Percentiles rank a stretch among this genome's conserved stretches.
These are phyloP conservation scores for Cheiracanthium punctorium DNA, from an alignment of 2,888 invertebrate genomes.

Conservation along the genomic window DNA sequence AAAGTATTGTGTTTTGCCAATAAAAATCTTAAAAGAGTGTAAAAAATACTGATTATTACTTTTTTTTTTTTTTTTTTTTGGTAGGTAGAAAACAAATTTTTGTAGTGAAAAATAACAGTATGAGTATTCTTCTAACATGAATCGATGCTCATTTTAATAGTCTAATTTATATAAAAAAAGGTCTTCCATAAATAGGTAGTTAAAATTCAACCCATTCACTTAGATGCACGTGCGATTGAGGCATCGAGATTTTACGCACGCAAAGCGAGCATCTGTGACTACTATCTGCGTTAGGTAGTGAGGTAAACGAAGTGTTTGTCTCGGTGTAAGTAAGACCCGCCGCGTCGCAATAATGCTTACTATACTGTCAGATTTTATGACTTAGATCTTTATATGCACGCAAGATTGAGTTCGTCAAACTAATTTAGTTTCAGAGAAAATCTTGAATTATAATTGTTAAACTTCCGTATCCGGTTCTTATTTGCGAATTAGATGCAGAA, in stretches of 20 bases:
- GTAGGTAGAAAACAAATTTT: too few relatives aligned
- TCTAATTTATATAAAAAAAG: conserved; percentile 38
- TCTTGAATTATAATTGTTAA: not conserved
- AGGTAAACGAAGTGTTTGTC: conserved; percentile 28
- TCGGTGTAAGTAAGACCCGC: not conserved
- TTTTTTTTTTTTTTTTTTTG: too few relatives aligned
- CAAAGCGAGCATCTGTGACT: conserved; percentile 7
- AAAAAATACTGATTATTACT: too few relatives aligned
- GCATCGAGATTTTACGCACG: conserved; percentile 13
- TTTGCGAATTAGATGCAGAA: not conserved
- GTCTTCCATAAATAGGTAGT: conserved; percentile 16
- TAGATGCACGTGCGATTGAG: not conserved
- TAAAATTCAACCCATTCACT: conserved; percentile 34
- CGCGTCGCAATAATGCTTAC: conserved; percentile 11
- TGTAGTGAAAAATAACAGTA: too few relatives aligned
- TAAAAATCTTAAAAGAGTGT: too few relatives aligned
- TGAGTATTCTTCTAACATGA: not conserved
- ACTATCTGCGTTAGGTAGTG: conserved; percentile 10
- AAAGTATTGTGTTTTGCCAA: not conserved
- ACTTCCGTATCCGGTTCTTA: conserved; percentile 28
- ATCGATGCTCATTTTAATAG: conserved; percentile 39
- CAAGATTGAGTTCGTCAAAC: conserved; percentile 20
- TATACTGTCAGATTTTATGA: conserved; percentile 15
- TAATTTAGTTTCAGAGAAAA: not conserved
- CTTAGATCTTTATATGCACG: conserved; percentile 8